Evolutionary conservation across 2,888 invertebrate species (phyloP), one percentile per base, ranked within the genome.

Genomic region (Eupithecia dodoneata): DNA sequence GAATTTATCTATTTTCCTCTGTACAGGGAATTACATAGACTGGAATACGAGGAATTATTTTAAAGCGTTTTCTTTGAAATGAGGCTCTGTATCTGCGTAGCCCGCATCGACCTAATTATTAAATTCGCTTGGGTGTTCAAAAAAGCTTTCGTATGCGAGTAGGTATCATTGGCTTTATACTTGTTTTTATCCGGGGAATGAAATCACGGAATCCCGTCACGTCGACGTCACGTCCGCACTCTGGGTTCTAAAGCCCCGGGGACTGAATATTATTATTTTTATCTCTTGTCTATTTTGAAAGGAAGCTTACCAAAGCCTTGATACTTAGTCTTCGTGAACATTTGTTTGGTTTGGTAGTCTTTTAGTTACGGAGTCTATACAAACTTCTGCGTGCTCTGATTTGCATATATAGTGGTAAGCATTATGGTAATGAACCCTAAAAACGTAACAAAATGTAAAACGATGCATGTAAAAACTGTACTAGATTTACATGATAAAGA

Each of bases 151-250:
- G 73, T 65, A 52, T 59, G 44, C 55, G 55, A 12, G 66, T 30
- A 30, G 30, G 30, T 71, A 70, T 74, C 70, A 49, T 67, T 72
- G 71, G 47, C 49, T 73, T 75, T 76, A 73, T 76, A 79, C 82
- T 81, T 82, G 77, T 84, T 85, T 83, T 79, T 81, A 81, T 82
- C 82, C 79, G 71, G 79, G 76, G 80, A 82, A 83, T 82, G 80
- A 83, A 83, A 83, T 82, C 82, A 75, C 75, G 76, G 75, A 76
- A 66, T 72, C 78, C 73, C 66, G 79, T 79, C 83, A 79, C 81
- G 80, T 72, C 59, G 30, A 65, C 78, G 76, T 79, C 79, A 79
- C 79, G 82, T 83, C 77, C 79, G 76, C 78, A 74, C 72, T 73
- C 72, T 66, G 81, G 78, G 76, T 79, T 79, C 78, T 77, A 59